Conservation (phyloP, 2,113 vertebrate species). For the Rhinichthys klamathensis region DNA sequence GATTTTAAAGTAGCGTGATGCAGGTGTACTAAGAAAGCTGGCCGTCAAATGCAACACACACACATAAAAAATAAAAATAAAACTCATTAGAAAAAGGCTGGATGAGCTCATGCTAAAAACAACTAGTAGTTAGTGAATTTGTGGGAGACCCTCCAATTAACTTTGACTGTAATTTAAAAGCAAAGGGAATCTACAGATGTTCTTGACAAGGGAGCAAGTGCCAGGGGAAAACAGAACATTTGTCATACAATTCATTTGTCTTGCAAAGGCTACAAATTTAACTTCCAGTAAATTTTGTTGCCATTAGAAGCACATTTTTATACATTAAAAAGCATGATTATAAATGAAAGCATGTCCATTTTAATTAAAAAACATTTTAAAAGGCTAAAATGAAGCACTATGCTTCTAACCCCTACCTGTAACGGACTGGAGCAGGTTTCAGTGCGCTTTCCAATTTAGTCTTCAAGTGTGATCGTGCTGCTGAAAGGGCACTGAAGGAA, state of each 20-base stretch:
- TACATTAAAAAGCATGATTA: not conserved
- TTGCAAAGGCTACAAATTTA: not conserved
- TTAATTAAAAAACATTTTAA: not conserved
- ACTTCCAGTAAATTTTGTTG: not conserved
- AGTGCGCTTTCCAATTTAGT: not conserved
- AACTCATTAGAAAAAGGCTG: not conserved
- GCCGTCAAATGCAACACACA: not conserved
- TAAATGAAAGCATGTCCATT: not conserved
- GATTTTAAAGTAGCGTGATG: not conserved
- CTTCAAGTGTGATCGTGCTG: not conserved
- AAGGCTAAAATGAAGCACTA: not conserved
- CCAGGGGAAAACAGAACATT: not conserved
- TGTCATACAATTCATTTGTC: not conserved
- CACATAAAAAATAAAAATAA: too few relatives aligned
- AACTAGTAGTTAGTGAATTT: not conserved
- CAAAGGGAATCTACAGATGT: not conserved
- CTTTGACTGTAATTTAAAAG: not conserved
- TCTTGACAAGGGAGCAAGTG: not conserved
- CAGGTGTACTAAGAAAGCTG: not conserved
- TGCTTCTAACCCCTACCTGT: slow-evolving; percentile 12
- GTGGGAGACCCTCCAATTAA: not conserved
- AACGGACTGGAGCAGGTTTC: not conserved
- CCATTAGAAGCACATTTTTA: not conserved
- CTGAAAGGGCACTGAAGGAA: slow-evolving; percentile 7
- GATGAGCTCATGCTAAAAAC: not conserved